Evolutionary conservation across 2,113 vertebrate species (phyloP), one percentile per base, ranked within the genome.

Genomic region (Rhea pennata): DNA sequence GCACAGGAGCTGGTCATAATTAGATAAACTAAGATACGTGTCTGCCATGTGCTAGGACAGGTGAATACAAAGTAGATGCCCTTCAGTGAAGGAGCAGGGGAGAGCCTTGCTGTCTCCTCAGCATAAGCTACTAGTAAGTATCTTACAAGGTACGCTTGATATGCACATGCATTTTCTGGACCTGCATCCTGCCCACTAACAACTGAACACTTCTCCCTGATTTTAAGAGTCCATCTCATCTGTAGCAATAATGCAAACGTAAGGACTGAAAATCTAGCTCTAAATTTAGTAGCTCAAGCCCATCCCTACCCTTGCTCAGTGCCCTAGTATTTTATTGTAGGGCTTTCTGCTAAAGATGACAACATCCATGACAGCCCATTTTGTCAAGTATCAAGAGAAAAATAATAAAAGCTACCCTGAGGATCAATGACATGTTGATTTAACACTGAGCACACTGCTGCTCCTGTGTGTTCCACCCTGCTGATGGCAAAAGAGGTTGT

Each of bases 1-100:
- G 27, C 56, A 21, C 39, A 13, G 56, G 24, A 78, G 24, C 26
- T 6, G 44, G 36, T 44, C 5, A 2, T 27, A 31, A 46, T 15
- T 13, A 39, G 59, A 13, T 44, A 23, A 36, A 29, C 14, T 0
- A 10, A n/a, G 54, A 20, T 31, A 16, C 7, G 36, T 23, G 9
- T 31, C 62, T 54, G 46, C 65, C 1, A 0, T 11, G 29, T 36
- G 17, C 19, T 77, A 64, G 64, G 64, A 16, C 29, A 51, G 84
- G 64, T 29, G 19, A 51, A n/a, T 11, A 6, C 4, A 29, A 59
- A 22, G n/a, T 33, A 5, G 53, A 10, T 44, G 54, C 54, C 44
- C 29, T 1, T n/a, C 23, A n/a, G 73, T 4, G 3, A 42, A 61
- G 53, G 23, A 1, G 27, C 23, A 22, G 73, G 3, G 3, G n/a